Conservation (phyloP, 2,797 vertebrate species). For the Schizopygopsis malacanthus region DNA sequence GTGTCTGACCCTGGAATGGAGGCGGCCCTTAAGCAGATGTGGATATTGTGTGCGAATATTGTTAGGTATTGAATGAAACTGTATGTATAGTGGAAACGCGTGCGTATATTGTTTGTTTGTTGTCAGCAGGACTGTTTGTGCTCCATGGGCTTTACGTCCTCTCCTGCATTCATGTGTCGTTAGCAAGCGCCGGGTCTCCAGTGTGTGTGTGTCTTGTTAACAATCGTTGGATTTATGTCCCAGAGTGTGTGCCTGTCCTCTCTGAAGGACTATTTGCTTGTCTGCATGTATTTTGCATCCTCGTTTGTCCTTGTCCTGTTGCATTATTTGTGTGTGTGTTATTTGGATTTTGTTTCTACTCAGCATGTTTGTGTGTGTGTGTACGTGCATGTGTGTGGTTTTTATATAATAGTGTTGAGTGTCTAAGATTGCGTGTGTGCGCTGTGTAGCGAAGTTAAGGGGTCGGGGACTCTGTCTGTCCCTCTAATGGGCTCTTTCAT, state of each 20-base stretch:
- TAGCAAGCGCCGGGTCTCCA: constrained; percentile 69
- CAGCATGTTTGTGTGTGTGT: not conserved
- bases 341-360: constrained; percentile 4
- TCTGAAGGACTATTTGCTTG: constrained; percentile 39
- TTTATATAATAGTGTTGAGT: constrained; percentile 13
- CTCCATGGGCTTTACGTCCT: constrained; percentile 74
- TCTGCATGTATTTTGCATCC: constrained; percentile 38
- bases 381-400: not conserved
- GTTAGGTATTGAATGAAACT: constrained; percentile 32
- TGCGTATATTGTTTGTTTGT: constrained; percentile 65
- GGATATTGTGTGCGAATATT: constrained; percentile 26
- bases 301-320: constrained; percentile 34
- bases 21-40: constrained; percentile 27
- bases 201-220: constrained; percentile 42
- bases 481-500: constrained; percentile 51
- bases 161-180: constrained; percentile 74
- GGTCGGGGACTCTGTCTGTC: constrained; percentile 43
- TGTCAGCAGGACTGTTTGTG: constrained; percentile 34
- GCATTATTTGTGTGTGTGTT: constrained; percentile 4
- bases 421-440: constrained; percentile 14
- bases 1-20: constrained; percentile 28
- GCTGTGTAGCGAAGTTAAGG: constrained; percentile 20
- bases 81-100: constrained; percentile 53
- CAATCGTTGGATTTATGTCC: constrained; percentile 42
- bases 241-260: constrained; percentile 30